Evolutionary conservation across 2,113 vertebrate species (phyloP).

Genomic region (Zapornia atra): DNA sequence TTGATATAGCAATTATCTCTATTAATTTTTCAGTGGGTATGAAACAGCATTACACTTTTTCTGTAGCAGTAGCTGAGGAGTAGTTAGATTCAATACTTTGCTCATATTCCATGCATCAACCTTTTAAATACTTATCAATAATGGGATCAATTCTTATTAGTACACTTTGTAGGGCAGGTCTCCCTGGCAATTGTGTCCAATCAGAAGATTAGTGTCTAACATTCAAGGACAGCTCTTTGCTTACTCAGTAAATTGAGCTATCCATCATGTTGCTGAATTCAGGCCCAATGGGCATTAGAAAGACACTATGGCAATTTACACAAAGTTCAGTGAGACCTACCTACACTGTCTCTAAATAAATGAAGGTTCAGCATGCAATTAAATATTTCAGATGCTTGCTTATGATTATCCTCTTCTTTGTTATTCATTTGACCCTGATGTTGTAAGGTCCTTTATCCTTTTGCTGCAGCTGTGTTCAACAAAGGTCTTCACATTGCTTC

Average conservation of each 20-base stretch:
- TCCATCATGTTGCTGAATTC: background rate
- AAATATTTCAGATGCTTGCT: background rate
- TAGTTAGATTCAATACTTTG: background rate
- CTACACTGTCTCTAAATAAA: background rate
- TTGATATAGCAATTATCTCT: background rate
- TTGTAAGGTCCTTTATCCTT: background rate
- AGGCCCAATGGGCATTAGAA: background rate
- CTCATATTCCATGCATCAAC: background rate
- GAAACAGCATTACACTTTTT: background rate
- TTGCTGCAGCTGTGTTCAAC: background rate
- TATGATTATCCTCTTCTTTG: background rate
- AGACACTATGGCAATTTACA: background rate
- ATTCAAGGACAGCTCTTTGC: background rate
- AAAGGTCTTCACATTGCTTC: fast-evolving
- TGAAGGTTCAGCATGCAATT: background rate
- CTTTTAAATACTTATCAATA: conserved; percentile 7
- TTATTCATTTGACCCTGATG: background rate
- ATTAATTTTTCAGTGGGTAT: background rate
- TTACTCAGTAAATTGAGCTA: conserved; percentile 26
- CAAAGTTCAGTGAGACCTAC: background rate
- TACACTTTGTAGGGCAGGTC: background rate
- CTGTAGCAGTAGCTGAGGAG: background rate
- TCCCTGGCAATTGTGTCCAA: background rate
- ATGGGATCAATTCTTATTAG: conserved; percentile 13
- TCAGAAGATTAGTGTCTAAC: conserved; percentile 32